Base-by-base conservation (phyloP, 1,140 invertebrate genomes). In the Drosophila parabipectinata region DNA sequence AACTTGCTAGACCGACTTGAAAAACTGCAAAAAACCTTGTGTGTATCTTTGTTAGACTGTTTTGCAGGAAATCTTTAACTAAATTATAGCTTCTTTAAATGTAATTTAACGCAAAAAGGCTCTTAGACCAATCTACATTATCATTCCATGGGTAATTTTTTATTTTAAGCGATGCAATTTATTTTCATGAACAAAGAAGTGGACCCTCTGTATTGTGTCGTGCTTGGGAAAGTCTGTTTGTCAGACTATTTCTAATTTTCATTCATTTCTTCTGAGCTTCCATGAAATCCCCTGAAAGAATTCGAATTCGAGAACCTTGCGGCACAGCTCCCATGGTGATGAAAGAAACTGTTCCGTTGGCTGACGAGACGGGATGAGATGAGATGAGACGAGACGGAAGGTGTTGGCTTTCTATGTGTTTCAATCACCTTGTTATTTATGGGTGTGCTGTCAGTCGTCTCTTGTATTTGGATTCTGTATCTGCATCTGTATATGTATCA, bases 391-490 rank as follows among this genome's bases (percentile, higher is more conserved):
- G 48, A 52, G 15, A 34, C 10, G 63, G 60, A 39, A 69, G 51
- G 51, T 68, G 41, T 44, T 44, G 41, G 41, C 41, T 44, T 44
- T 12, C n/a, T 9, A 44, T 44, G 8, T 18, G 51, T 39, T 71
- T 71, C 64, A 71, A 69, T 71, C 67, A 71, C 51, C 44, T 55
- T 32, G 50, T 59, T 69, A 41, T 69, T 53, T 79, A 30, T 41
- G 59, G 26, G 41, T 44, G 41, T 15, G 41, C 41, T 44, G 41
- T 44, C 41, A 44, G 41, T 44, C 41, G 41, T 44, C 41, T 18
- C 41, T 18, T 44, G 41, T 44, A 44, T 44, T n/a, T 34, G 41
- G 15, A 44, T 44, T 4, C 2, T 14, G 9, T 39, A 14, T 60
- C 34, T 41, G 26, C 30, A 18, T n/a, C 6, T 26, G 28, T 32